A percentile compares a stretch with the other conserved stretches of the same genome.
These are phyloP conservation scores for Coptotermes formosanus DNA, from an alignment of 1,140 invertebrate genomes.

Conservation along the genomic window DNA sequence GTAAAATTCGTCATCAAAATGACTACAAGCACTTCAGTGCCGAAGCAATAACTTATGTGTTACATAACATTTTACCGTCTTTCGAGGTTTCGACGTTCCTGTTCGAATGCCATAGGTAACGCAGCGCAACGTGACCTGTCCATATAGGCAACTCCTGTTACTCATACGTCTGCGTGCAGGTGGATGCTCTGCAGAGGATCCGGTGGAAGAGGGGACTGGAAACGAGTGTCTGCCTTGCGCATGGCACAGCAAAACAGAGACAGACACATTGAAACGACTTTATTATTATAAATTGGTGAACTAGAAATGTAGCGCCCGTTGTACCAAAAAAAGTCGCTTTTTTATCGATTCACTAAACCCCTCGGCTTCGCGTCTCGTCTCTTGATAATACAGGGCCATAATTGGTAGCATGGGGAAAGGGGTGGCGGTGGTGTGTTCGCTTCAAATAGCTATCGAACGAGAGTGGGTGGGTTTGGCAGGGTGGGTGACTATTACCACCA, in stretches of 20 bases:
- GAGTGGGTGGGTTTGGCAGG: neutral
- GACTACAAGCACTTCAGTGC: neutral
- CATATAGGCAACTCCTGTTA: neutral
- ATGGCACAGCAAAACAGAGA: neutral
- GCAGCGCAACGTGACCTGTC: neutral
- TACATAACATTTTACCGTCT: neutral
- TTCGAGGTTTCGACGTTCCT: neutral
- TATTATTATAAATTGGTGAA: constrained; percentile 15
- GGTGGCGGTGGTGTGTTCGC: constrained; percentile 2
- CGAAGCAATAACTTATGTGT: neutral
- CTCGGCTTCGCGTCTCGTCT: constrained; percentile 21
- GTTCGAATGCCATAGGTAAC: too few species aligned
- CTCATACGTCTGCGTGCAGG: neutral
- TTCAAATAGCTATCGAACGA: constrained; percentile 17
- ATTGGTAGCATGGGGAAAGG: constrained; percentile 23
- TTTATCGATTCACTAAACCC: constrained; percentile 16
- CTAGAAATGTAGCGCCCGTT: constrained; percentile 10
- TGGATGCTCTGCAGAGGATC: neutral
- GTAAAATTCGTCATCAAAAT: neutral
- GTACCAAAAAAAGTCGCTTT: constrained; percentile 5
- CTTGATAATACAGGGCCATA: constrained; percentile 25
- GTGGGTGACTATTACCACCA: too few species aligned
- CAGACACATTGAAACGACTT: neutral
- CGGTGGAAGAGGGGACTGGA: too few species aligned
- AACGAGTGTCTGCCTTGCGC: neutral